Conservation (phyloP, 1,140 invertebrate species). For the Melipona quadrifasciata region DNA sequence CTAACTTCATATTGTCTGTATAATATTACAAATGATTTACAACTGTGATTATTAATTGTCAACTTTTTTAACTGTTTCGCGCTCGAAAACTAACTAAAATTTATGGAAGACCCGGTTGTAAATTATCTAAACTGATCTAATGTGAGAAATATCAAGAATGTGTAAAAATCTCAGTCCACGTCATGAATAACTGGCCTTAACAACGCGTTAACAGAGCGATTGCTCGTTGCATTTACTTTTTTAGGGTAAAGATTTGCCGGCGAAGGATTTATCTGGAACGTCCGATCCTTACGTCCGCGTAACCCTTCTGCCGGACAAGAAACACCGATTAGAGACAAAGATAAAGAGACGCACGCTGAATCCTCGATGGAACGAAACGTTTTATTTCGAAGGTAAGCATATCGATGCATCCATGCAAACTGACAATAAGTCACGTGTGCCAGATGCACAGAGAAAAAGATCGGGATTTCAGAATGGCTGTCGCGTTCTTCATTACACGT, state of each 20-base stretch:
- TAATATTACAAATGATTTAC: too few species aligned
- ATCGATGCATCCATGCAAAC: not conserved
- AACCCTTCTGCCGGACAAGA: conserved; percentile 96
- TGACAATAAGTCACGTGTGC: not conserved
- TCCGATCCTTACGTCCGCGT: conserved; percentile 96
- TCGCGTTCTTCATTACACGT: not conserved
- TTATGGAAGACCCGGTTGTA: too few species aligned
- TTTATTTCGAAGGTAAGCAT: conserved; percentile 95
- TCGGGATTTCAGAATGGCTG: too few species aligned
- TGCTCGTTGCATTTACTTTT: conserved; percentile 39
- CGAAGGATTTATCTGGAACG: conserved; percentile 96
- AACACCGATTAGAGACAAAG: conserved; percentile 97
- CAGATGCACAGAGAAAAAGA: not conserved
- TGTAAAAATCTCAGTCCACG: too few species aligned
- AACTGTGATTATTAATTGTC: too few species aligned
- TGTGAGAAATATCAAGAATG: too few species aligned
- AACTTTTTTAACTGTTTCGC: too few species aligned
- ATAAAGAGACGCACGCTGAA: conserved; percentile 97
- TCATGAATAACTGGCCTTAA: too few species aligned
- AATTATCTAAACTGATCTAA: too few species aligned
- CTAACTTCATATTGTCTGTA: too few species aligned
- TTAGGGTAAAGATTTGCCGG: conserved; percentile 95
- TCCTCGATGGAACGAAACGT: conserved; percentile 98
- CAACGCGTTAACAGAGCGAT: not conserved
- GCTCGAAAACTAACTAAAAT: too few species aligned